Percentiles rank a stretch among this genome's conserved stretches.
Evolutionary conservation across 2,113 vertebrate species (phyloP).

Genomic region (Ahaetulla prasina): DNA sequence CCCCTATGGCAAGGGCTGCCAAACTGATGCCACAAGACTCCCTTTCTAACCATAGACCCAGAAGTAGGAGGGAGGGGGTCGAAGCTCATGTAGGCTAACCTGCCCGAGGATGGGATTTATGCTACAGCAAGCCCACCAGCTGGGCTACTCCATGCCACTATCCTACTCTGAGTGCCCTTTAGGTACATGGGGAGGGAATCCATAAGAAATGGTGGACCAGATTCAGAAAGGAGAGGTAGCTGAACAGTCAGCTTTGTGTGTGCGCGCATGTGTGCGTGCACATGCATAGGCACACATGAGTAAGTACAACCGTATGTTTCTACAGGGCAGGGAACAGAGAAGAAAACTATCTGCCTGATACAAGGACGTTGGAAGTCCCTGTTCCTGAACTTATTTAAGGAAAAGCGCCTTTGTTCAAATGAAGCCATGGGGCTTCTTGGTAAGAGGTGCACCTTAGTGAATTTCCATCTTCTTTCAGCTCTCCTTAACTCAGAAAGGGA

Average conservation of each 20-base stretch:
- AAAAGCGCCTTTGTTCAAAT: not conserved
- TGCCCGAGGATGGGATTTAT: accelerated
- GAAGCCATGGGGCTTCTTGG: not conserved
- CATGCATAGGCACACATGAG: not conserved
- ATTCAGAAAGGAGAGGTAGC: not conserved
- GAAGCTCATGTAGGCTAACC: not conserved
- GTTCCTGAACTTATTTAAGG: not conserved
- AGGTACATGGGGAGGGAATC: not conserved
- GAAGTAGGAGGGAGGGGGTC: not conserved
- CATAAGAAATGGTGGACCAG: not conserved
- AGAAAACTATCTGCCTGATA: not conserved
- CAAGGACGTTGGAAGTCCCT: not conserved
- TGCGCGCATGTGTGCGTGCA: accelerated
- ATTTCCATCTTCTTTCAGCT: not conserved
- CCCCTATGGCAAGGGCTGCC: not conserved
- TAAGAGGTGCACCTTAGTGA: not conserved
- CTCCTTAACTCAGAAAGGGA: not conserved
- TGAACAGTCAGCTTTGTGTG: not conserved
- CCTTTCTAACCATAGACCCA: not conserved
- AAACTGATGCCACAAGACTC: not conserved
- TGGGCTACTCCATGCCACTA: not conserved
- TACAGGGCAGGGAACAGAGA: not conserved
- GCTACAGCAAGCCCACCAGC: not conserved
- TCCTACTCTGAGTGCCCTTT: not conserved
- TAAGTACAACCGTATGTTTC: not conserved